Evolutionary conservation across 2,113 vertebrate genomes (phyloP).

Genomic region (Psittacula cyanocephala): DNA sequence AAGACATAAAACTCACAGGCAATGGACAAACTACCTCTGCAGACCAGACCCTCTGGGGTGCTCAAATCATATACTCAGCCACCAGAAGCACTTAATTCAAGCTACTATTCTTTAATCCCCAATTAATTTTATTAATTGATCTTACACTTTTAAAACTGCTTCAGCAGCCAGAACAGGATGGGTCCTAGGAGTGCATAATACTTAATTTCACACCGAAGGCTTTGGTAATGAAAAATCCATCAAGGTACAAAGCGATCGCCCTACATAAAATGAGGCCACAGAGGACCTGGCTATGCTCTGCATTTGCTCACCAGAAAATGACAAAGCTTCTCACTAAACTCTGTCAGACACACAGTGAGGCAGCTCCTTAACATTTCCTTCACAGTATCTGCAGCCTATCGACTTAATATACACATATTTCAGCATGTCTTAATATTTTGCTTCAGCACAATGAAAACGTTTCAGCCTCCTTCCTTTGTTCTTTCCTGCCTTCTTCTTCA

Average conservation of each 20-base stretch:
- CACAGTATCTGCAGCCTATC: neutral
- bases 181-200: neutral
- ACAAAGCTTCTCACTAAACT: neutral
- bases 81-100: neutral
- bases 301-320: neutral
- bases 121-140: slow-evolving; percentile 35
- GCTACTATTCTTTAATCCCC: neutral
- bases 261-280: slow-evolving; percentile 47
- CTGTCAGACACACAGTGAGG: neutral
- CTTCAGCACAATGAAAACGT: neutral
- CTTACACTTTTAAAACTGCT: slow-evolving; percentile 30
- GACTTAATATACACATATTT: neutral
- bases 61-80: neutral
- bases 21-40: neutral
- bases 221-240: slow-evolving; percentile 45
- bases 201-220: slow-evolving; percentile 18
- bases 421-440: slow-evolving; percentile 31
- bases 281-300: neutral
- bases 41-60: neutral
- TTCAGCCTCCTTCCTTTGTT: neutral
- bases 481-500: neutral
- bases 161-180: neutral
- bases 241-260: slow-evolving; percentile 10
- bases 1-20: neutral
- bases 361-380: neutral